phyloP scores from a whole-genome alignment of 1,140 invertebrate genomes.

The Drosophila nigromelanica region DNA sequence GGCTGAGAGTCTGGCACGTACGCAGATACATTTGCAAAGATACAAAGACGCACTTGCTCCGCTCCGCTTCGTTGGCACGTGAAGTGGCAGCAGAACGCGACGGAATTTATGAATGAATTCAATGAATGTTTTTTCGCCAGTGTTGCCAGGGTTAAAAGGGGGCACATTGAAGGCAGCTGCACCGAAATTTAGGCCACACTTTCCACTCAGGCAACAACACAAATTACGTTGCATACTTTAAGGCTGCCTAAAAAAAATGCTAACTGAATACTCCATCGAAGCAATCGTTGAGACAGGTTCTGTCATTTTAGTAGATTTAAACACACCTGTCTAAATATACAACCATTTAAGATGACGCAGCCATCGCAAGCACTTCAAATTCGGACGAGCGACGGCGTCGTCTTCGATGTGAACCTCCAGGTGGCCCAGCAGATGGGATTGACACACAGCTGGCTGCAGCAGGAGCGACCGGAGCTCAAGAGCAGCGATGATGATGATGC shows the following conservation, averaged over 20 bases:
- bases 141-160: slow-evolving; percentile 4
- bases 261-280: not conserved
- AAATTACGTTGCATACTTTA: slow-evolving; percentile 22
- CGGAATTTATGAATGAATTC: slow-evolving; percentile 77
- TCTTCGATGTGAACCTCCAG: slow-evolving; percentile 1
- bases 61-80: slow-evolving; percentile 59
- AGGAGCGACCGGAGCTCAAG: not conserved
- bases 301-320: not conserved
- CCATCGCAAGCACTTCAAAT: slow-evolving; percentile 4
- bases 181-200: slow-evolving; percentile 12
- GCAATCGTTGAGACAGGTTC: not conserved
- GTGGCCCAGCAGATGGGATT: slow-evolving; percentile 33
- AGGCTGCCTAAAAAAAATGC: not conserved
- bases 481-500: slow-evolving; percentile 7
- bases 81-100: slow-evolving; percentile 41
- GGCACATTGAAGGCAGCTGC: not conserved
- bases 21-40: slow-evolving; percentile 52
- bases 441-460: slow-evolving; percentile 24
- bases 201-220: not conserved
- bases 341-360: not conserved
- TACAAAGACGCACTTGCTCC: slow-evolving; percentile 54
- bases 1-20: slow-evolving; percentile 60
- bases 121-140: slow-evolving; percentile 18
- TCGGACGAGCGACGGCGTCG: slow-evolving; percentile 35
- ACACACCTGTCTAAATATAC: not conserved